Evolutionary conservation across 2,888 invertebrate species (phyloP).

Genomic region (Drosophila greeni): DNA sequence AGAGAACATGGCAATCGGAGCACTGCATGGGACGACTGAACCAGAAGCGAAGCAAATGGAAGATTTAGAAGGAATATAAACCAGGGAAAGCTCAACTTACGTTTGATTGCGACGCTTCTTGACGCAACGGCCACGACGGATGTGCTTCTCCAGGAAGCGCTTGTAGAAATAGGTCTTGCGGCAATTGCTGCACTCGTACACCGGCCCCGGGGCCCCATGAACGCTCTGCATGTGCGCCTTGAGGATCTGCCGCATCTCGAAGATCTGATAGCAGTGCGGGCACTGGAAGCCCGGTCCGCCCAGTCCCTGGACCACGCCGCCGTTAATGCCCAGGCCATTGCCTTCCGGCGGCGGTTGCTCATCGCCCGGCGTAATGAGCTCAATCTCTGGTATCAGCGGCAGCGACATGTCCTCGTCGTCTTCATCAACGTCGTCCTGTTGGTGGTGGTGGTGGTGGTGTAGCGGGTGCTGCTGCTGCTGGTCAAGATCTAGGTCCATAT

Average conservation of each 20-base stretch:
- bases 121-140: slow-evolving; percentile 78
- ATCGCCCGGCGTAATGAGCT: slow-evolving; percentile 76
- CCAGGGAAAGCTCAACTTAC: slow-evolving; percentile 46
- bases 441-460: background rate
- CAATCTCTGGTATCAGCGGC: slow-evolving; percentile 78
- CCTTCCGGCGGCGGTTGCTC: slow-evolving; percentile 50
- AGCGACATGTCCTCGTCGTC: slow-evolving; percentile 76
- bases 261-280: slow-evolving; percentile 75
- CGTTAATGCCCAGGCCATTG: slow-evolving; percentile 14
- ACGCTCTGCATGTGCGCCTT: slow-evolving; percentile 78
- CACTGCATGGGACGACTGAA: slow-evolving; percentile 78
- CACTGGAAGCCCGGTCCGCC: slow-evolving; percentile 72
- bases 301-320: slow-evolving; percentile 14
- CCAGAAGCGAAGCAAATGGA: too few relatives aligned
- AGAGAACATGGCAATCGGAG: slow-evolving; percentile 77
- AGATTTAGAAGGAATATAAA: background rate
- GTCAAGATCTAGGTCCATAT: slow-evolving; percentile 30
- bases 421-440: slow-evolving; percentile 53
- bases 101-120: slow-evolving; percentile 78
- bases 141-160: slow-evolving; percentile 78
- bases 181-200: slow-evolving; percentile 78
- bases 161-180: slow-evolving; percentile 78
- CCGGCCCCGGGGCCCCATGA: slow-evolving; percentile 76
- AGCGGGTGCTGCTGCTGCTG: slow-evolving; percentile 35
- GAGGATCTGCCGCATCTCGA: slow-evolving; percentile 77